phyloP scores from a whole-genome alignment of 2,888 invertebrate genomes.

The Drosophila lacicola region DNA sequence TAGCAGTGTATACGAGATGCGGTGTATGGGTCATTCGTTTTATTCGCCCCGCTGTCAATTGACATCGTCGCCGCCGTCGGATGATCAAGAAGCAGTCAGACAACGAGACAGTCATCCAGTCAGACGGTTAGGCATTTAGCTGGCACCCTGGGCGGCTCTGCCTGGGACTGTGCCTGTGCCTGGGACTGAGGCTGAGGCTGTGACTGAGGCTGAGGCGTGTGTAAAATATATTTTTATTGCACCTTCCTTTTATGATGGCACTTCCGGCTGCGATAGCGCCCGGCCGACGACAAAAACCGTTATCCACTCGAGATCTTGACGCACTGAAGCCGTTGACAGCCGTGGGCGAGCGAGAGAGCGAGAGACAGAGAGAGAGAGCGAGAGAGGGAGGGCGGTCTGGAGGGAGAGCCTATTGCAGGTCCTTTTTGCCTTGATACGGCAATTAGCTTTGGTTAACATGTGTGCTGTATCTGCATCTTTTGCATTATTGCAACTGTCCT shows the following conservation, averaged over 20 bases:
- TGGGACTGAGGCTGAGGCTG: constrained; percentile 46
- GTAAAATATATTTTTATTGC: constrained; percentile 84
- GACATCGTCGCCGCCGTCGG: constrained; percentile 34
- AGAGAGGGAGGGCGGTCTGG: background rate
- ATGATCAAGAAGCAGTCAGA: constrained; percentile 50
- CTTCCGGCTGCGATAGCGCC: constrained; percentile 81
- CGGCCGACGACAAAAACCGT: constrained; percentile 55
- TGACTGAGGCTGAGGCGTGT: constrained; percentile 57
- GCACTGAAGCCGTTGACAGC: constrained; percentile 67
- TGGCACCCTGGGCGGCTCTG: constrained; percentile 28
- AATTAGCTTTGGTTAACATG: constrained; percentile 65
- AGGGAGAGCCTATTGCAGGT: constrained; percentile 25
- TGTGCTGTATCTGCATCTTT: constrained; percentile 73
- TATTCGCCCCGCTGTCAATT: constrained; percentile 32
- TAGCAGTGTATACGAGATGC: constrained; percentile 28
- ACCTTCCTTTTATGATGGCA: constrained; percentile 83
- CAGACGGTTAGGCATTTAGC: constrained; percentile 29
- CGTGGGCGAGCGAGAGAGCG: constrained; percentile 23
- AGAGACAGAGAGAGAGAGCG: constrained; percentile 18
- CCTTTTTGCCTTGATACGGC: constrained; percentile 52
- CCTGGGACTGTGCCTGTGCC: constrained; percentile 24
- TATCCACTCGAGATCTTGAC: constrained; percentile 77
- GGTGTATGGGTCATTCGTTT: background rate
- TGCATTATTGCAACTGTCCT: background rate
- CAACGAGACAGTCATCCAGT: constrained; percentile 20